Base-by-base conservation (phyloP, 2,888 invertebrate species). In the Trachelus stipa region DNA sequence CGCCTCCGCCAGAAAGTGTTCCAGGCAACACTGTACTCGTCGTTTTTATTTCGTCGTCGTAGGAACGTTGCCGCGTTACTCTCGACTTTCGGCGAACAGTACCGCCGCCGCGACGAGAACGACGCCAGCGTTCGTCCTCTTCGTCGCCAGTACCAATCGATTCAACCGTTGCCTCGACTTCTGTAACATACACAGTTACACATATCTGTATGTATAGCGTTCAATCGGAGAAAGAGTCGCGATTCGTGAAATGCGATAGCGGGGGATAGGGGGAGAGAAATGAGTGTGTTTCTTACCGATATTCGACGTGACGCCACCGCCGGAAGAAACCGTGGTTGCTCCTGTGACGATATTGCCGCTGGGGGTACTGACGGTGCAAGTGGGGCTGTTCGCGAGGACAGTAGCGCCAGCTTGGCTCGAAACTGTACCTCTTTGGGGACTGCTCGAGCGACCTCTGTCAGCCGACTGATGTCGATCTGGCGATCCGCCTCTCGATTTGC, bases 21-120 rank as follows among this genome's bases (percentile, higher is more conserved):
- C 40, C 40, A 4, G 40, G 15, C 40, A 40, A 6, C 4, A 12
- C 40, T 79, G 87, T 85, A 11, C 87, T 86, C 23, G 90, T 89
- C 35, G 89, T 91, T 87, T 94, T 94, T 82, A 94, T 93, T 88
- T 97, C 97, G 84, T 97, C 97, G 87, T 97, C 97, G 90, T 96
- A 96, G 88, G 97, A 97, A 90, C 96, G 96, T 89, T 97, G 97
- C 23, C 97, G 92, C 31, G 94, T 93, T 33, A 95, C 94, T 75
- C 93, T 88, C 0, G 95, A 94, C 83, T 94, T 94, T 78, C 95
- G 92, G 33, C 95, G 92, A 6, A 87, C 85, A 34, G 90, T 80
- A 35, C 82, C 81, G 69, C 84, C 83, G 34, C 81, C 78, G 34
- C 89, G 84, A 77, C 91, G 85, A 34, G 87, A 83, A 3, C 90